Base-by-base conservation (phyloP, 2,888 invertebrate species). In the Schrankia costaestrigalis region DNA sequence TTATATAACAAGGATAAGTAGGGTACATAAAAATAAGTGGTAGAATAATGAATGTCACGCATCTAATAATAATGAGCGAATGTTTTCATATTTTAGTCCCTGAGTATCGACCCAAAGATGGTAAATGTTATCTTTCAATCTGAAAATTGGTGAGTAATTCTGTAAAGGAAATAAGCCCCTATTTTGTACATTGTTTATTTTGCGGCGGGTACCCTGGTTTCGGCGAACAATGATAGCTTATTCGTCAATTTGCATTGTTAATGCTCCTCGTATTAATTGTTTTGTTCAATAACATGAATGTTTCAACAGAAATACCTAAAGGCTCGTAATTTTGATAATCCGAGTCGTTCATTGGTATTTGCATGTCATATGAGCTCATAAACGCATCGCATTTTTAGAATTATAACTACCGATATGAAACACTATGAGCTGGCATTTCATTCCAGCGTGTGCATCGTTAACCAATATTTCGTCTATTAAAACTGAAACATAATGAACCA, bases 161-260 rank as follows among this genome's bases (percentile, higher is more conserved):
- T 49, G 38, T 43, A 48, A 50, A 50, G 46, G 49, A 48, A 56
- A 56, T 56, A 53, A 62, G 40, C 46, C 34, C 41, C 42, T 48
- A 60, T 64, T 66, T 56, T 51, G 52, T 52, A 46, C 48, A 41
- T 57, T 67, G 61, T 69, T 71, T 68, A 59, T 62, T 57, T 63
- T 63, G 52, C 41, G 51, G 59, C 41, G 41, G n/a, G 48, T 50
- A 40, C 35, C 39, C 43, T 31, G 47, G 44, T 51, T 56, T 46
- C 52, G 28, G 32, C 40, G 44, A 45, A 56, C 61, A 67, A 65
- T 64, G 60, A 68, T 65, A 63, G 65, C 65, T 63, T 72, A 69
- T 59, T 66, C 63, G 52, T 46, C 60, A 70, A 73, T 73, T 73
- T 73, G 63, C 65, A 72, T 70, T 66, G 63, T 62, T 68, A 65